A percentile compares a stretch with the other conserved stretches of the same genome.
Conservation (phyloP, 2,888 invertebrate genomes). For the Hemicrepidius hirtus region DNA sequence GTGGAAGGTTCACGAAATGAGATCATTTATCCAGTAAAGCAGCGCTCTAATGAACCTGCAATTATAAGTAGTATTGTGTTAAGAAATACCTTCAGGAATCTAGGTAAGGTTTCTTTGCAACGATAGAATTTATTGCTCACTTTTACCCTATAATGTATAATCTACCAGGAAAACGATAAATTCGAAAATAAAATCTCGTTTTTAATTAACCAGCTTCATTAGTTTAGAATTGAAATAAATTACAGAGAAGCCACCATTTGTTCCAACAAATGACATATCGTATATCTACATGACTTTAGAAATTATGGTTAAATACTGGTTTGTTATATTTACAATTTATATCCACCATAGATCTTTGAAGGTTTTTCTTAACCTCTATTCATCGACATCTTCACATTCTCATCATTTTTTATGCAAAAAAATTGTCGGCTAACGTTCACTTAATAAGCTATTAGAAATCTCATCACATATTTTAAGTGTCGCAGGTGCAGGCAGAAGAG, state of each 20-base stretch:
- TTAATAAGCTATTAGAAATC: constrained; percentile 14
- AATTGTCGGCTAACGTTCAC: constrained; percentile 6
- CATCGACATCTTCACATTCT: constrained; percentile 5
- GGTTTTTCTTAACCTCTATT: constrained; percentile 1
- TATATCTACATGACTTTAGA: constrained; percentile 34
- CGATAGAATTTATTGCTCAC: constrained; percentile 38
- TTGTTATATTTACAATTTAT: constrained; percentile 35
- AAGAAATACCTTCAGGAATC: constrained; percentile 47
- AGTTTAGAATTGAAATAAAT: constrained; percentile 41
- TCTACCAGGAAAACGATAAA: constrained; percentile 39
- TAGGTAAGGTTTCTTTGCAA: constrained; percentile 47
- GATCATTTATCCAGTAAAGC: constrained; percentile 48
- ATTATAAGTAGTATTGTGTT: constrained; percentile 51
- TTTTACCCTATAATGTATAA: constrained; percentile 35
- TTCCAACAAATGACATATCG: constrained; percentile 39
- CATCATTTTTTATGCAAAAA: constrained; percentile 1
- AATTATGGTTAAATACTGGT: constrained; percentile 41
- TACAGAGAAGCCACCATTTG: constrained; percentile 30
- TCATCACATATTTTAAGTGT: constrained; percentile 14
- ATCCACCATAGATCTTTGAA: background rate
- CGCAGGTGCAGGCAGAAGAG: constrained; percentile 3
- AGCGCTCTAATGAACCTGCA: constrained; percentile 47
- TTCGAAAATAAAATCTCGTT: constrained; percentile 46
- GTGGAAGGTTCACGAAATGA: constrained; percentile 50
- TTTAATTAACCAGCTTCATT: constrained; percentile 46